Percentiles rank a stretch among this genome's conserved stretches.
Conservation (phyloP, 35 echinoderm and acorn worm genomes). For the Apostichopus japonicus region DNA sequence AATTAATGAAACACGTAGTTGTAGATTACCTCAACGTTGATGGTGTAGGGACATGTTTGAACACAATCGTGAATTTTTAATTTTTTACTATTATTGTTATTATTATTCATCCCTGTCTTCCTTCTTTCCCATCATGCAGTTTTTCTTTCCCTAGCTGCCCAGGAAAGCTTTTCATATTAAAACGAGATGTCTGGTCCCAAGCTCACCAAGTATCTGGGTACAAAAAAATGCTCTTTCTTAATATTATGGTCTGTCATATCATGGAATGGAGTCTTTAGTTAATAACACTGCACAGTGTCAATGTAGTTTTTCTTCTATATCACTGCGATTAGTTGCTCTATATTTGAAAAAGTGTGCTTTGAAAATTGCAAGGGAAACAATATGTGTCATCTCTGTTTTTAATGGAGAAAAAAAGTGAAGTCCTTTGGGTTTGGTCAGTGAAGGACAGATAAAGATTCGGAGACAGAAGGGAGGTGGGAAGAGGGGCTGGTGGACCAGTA, state of each 20-base stretch:
- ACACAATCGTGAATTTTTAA: not conserved
- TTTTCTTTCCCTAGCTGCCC: slow-evolving; percentile 55
- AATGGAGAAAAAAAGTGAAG: too few relatives aligned
- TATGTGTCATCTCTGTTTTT: not conserved
- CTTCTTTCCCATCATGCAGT: slow-evolving; percentile 46
- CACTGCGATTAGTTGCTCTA: too few relatives aligned
- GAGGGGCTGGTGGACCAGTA: too few relatives aligned
- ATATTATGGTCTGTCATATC: not conserved
- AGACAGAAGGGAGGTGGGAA: too few relatives aligned
- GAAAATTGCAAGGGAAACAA: not conserved
- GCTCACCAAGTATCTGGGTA: slow-evolving; percentile 51
- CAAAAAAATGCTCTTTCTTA: not conserved
- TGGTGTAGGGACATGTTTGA: not conserved
- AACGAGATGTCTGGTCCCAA: slow-evolving; percentile 92
- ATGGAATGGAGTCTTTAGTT: not conserved
- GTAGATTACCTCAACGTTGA: not conserved
- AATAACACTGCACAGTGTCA: not conserved
- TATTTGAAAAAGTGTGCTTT: not conserved
- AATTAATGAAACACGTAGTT: too few relatives aligned
- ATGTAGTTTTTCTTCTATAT: too few relatives aligned
- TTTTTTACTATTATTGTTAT: not conserved
- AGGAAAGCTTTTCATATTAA: slow-evolving; percentile 76
- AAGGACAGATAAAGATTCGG: too few relatives aligned
- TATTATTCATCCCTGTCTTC: not conserved
- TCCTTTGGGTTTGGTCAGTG: too few relatives aligned